Evolutionary conservation across 37 sponge, comb jelly and placozoan species (phyloP), one percentile per base, ranked within the genome.

Genomic region (Aphrocallistes beatrix): DNA sequence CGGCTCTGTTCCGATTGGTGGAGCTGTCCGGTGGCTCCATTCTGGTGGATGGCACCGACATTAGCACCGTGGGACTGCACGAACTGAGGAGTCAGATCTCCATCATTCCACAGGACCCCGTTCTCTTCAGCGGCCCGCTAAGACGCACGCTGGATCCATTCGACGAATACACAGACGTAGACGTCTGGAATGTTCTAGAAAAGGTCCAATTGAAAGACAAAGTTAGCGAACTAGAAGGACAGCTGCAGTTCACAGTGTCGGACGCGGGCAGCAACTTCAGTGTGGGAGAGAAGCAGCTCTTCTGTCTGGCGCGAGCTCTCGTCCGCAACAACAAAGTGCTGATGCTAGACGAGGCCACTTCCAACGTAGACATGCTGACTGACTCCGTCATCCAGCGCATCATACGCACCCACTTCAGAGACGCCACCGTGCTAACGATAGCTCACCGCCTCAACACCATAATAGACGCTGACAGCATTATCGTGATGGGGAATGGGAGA

Each of bases 261-360:
- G 75, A 60, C n/a, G 75, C 28, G 10, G 75, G 75, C 1, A 60
- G n/a, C 25, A 60, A 60, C 8, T 60, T 60, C 34, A 60, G 75
- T 60, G 75, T 28, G 10, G 75, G 75, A 60, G 75, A 60, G n/a
- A 60, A 60, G 34, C 75, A 60, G 75, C 75, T 60, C 8, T 60
- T 25, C 34, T 60, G 75, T 60, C 21, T 60, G n/a, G 75, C 75
- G 10, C 75, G 75, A 25, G 75, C 75, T 28, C 75, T 60, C 25
- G n/a, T 60, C 17, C 10, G 75, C 10, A 60, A 60, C 75, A 60
- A 60, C 75, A 60, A 60, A 60, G 17, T 60, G 10, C 34, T 60
- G 75, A 32, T 60, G 75, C 75, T 60, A 3, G 75, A 60, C 21
- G 75, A 60, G n/a, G 75, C 75, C 34, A 60, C 75, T 30, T 60